Percentiles rank a stretch among this genome's conserved stretches.
Conservation (phyloP, 2,888 invertebrate genomes). For the Hydrotaea diabolus region DNA sequence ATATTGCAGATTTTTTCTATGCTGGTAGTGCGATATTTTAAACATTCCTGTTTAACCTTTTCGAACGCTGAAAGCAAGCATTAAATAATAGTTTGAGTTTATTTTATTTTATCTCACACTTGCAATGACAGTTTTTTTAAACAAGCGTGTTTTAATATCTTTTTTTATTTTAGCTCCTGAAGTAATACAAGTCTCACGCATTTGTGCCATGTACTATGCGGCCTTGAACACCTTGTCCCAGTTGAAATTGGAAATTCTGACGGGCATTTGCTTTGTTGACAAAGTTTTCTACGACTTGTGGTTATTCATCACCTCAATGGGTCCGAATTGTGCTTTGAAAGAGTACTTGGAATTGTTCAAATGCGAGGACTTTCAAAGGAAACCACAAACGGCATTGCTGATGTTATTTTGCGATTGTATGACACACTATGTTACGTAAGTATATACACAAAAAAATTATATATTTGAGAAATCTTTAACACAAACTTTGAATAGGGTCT, state of each 20-base stretch:
- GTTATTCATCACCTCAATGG: slow-evolving; percentile 93
- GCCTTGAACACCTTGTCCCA: slow-evolving; percentile 94
- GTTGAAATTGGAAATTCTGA: slow-evolving; percentile 91
- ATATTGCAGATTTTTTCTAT: too few species aligned
- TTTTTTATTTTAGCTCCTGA: slow-evolving; percentile 83
- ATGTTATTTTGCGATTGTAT: slow-evolving; percentile 96
- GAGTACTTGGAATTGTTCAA: slow-evolving; percentile 92
- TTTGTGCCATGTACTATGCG: slow-evolving; percentile 95
- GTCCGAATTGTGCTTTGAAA: slow-evolving; percentile 93
- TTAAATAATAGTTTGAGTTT: too few species aligned
- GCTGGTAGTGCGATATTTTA: too few species aligned
- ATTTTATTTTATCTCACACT: too few species aligned
- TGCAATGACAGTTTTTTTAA: too few species aligned
- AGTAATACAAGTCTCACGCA: slow-evolving; percentile 90
- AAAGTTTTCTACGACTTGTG: slow-evolving; percentile 94
- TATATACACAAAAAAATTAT: too few species aligned
- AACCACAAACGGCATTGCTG: slow-evolving; percentile 94
- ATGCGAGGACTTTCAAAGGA: slow-evolving; percentile 88
- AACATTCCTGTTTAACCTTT: too few species aligned
- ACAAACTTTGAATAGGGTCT: too few species aligned
- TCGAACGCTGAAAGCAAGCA: too few species aligned
- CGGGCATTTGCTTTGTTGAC: slow-evolving; percentile 95
- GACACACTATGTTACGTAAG: slow-evolving; percentile 97
- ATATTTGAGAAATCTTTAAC: too few species aligned
- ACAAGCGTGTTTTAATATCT: too few species aligned